phyloP scores from a whole-genome alignment of 2,797 vertebrate species.

The Myotis findleyi region DNA sequence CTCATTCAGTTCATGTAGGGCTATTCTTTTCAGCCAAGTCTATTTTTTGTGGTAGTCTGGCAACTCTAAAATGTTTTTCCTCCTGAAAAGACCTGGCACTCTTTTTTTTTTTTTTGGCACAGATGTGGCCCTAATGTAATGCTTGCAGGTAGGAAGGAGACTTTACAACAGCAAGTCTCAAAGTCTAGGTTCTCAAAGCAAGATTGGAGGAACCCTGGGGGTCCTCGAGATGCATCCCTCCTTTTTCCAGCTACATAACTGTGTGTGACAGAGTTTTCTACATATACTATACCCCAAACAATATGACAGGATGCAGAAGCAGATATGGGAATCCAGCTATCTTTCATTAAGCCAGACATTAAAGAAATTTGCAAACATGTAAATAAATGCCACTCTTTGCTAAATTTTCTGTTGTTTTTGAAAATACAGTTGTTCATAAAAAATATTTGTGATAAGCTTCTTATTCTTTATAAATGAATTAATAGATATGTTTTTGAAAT shows the following conservation, averaged over 20 bases:
- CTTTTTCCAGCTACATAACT: not conserved
- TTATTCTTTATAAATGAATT: not conserved
- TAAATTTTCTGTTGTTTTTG: constrained; percentile 23
- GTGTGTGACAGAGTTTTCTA: not conserved
- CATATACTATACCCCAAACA: not conserved
- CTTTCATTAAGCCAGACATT: not conserved
- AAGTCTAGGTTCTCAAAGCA: not conserved
- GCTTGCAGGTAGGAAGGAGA: constrained; percentile 11
- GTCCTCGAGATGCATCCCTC: not conserved
- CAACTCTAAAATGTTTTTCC: constrained; percentile 54
- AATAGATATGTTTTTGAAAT: not conserved
- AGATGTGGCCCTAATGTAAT: not conserved
- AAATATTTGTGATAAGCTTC: not conserved
- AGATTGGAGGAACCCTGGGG: not conserved
- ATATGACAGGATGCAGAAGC: not conserved
- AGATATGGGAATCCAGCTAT: not conserved
- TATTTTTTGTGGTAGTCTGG: constrained; percentile 67
- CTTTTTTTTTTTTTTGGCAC: constrained; percentile 58
- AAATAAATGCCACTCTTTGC: not conserved
- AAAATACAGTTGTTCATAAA: constrained; percentile 14
- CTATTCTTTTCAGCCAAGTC: constrained; percentile 62
- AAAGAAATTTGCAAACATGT: not conserved
- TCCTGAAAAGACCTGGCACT: not conserved
- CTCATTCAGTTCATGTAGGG: constrained; percentile 36
- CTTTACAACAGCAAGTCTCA: constrained; percentile 31